Evolutionary conservation across 35 echinoderm and acorn worm species (phyloP), one percentile per base, ranked within the genome.

Genomic region (Apostichopus californicus): DNA sequence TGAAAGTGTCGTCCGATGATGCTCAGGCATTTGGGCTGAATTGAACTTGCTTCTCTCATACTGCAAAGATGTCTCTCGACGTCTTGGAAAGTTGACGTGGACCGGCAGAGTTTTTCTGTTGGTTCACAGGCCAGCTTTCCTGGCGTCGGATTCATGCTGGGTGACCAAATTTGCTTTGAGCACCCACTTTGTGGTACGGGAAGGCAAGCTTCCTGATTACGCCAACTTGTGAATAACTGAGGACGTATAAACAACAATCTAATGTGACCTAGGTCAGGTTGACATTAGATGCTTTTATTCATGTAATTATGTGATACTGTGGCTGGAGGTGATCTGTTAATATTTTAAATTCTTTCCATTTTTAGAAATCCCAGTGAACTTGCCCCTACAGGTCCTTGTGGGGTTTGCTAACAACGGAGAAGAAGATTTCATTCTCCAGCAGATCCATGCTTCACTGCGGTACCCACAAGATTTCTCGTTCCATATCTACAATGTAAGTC

Each of bases 391-490:
- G 57, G 90, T 99, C 15, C 93, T 99, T 28, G 91, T 99, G 57
- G 97, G 97, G 65, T 99, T 99, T 77, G 88, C 93, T 81, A 99
- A 99, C 83, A 99, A 99, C 18, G 97, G 97, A 34, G 78, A 95
- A 56, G 87, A 57, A 28, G 93, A 99, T 61, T 99, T 95, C 91
- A 92, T 68, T 55, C 20, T 99, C 8, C 93, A 99, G 18, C 94
- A 90, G 77, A 93, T 99, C 55, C 95, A 99, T 57, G 97, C 97
- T 77, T 96, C 97, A 23, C 91, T 99, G 17, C 95, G 97, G 18
- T 99, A 99, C 90, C 97, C 97, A 91, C 97, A 99, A 88, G 97
- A 99, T 21, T 99, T 99, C 90, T 86, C 80, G 22, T 99, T 92
- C 79, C 94, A 96, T 57, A 96, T 99, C 68, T 94, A 96, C 53